Base-by-base conservation (phyloP, 2,888 invertebrate species). In the Parnassius orleans region DNA sequence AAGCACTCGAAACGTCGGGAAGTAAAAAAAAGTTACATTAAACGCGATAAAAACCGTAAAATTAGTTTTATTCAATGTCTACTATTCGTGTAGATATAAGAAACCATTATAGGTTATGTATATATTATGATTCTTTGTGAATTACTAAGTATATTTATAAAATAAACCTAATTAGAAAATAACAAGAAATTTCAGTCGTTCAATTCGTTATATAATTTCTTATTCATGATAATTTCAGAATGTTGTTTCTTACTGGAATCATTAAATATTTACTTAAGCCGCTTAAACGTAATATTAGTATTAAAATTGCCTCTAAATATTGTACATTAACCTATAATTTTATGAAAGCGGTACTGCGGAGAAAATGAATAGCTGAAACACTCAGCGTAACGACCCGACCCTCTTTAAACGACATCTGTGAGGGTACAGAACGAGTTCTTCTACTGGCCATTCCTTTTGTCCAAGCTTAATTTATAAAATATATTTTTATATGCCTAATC, bases 351-450 rank as follows among this genome's bases (percentile, higher is more conserved):
- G n/a, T n/a, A 33, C 12, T 19, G 12, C 5, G 14, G 1, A 41
- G 9, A 9, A 24, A 53, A 53, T 53, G 53, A 53, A 53, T 53
- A 41, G 53, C 41, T n/a, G 53, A 53, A 53, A 53, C 53, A 53
- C 41, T 53, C 51, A 51, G 51, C 12, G 12, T 51, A 24, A 51
- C 51, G 24, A 51, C 19, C 51, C 19, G 51, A 24, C 51, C 24
- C 24, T 51, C 51, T 24, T 24, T 12, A 19, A 51, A 51, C 51
- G 51, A 51, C 24, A 51, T 51, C 24, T 51, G 51, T 19, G 24
- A 51, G 51, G 51, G 51, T 24, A 51, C 51, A 24, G 19, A 1
- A 5, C 24, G 48, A 0, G 9, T 48, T 11, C 51, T 51, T 51
- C 19, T 24, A 51, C 5, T 24, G 15, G 51, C 19, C 24, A 24